These are phyloP conservation scores for Agrenia bidenticulata DNA, from an alignment of 2,888 invertebrate species.

Conservation along the genomic window DNA sequence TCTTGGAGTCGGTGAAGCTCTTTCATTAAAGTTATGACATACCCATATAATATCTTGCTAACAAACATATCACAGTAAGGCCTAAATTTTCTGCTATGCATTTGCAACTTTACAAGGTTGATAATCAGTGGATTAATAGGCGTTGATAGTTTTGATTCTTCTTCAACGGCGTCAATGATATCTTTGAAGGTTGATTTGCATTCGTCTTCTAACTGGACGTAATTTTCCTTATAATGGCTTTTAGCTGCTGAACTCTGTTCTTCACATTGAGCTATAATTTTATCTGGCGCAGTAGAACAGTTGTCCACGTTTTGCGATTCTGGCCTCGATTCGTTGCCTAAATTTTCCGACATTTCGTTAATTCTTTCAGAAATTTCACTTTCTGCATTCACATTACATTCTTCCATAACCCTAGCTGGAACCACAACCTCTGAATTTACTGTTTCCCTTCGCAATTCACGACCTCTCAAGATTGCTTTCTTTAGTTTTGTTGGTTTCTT, in stretches of 20 bases:
- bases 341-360: too few relatives aligned
- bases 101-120: conserved; percentile 29
- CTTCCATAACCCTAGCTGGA: too few relatives aligned
- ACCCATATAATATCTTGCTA: conserved; percentile 61
- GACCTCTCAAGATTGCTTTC: conserved; percentile 55
- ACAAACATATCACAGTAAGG: conserved; percentile 64
- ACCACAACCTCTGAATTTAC: too few relatives aligned
- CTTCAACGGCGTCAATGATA: conserved; percentile 19
- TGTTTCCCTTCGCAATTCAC: conserved; percentile 42
- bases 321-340: too few relatives aligned
- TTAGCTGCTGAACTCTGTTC: neutral
- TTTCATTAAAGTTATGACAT: conserved; percentile 59
- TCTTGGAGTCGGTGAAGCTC: conserved; percentile 66
- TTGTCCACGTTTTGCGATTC: too few relatives aligned
- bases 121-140: conserved; percentile 16
- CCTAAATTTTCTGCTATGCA: conserved; percentile 48
- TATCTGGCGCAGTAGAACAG: neutral
- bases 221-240: too few relatives aligned
- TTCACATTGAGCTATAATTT: neutral
- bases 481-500: conserved; percentile 59
- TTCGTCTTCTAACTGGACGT: neutral
- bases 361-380: too few relatives aligned
- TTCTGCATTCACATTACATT: too few relatives aligned
- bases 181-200: neutral
- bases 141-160: neutral